Evolutionary conservation across 2,797 vertebrate genomes (phyloP).

Genomic region (Chaunax sp.): DNA sequence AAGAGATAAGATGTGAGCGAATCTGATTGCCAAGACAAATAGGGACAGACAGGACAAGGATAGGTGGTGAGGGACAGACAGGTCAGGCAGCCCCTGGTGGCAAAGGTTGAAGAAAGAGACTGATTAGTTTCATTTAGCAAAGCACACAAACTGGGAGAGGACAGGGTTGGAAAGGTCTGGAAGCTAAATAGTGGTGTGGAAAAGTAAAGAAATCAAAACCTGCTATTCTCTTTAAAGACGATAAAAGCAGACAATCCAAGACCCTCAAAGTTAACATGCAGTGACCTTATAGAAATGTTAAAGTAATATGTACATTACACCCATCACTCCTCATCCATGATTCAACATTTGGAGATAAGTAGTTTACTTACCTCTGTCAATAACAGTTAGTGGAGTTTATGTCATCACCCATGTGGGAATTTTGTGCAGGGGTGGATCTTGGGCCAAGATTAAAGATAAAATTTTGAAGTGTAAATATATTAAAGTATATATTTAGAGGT

Average conservation of each 20-base stretch:
- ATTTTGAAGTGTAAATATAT: too few species aligned
- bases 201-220: slow-evolving; percentile 1
- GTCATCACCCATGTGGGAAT: too few species aligned
- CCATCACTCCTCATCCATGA: neutral
- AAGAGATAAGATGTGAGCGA: slow-evolving; percentile 9
- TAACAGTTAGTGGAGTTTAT: too few species aligned
- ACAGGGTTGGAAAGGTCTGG: slow-evolving; percentile 10
- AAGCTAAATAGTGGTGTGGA: neutral
- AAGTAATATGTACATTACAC: neutral
- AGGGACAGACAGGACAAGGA: slow-evolving; percentile 10
- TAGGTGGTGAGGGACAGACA: neutral
- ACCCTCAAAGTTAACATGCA: too few species aligned
- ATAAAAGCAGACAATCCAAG: too few species aligned
- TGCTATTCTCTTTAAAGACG: neutral
- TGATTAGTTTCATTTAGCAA: slow-evolving; percentile 50
- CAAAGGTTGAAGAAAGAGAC: slow-evolving; percentile 22
- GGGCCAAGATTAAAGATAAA: too few species aligned
- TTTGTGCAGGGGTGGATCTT: too few species aligned
- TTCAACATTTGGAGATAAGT: neutral
- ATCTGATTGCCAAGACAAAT: slow-evolving; percentile 24
- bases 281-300: too few species aligned
- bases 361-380: too few species aligned
- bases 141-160: slow-evolving; percentile 31
- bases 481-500: too few species aligned
- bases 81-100: neutral